Evolutionary conservation across 2,113 vertebrate genomes (phyloP).

Genomic region (Hippocampus abdominalis): DNA sequence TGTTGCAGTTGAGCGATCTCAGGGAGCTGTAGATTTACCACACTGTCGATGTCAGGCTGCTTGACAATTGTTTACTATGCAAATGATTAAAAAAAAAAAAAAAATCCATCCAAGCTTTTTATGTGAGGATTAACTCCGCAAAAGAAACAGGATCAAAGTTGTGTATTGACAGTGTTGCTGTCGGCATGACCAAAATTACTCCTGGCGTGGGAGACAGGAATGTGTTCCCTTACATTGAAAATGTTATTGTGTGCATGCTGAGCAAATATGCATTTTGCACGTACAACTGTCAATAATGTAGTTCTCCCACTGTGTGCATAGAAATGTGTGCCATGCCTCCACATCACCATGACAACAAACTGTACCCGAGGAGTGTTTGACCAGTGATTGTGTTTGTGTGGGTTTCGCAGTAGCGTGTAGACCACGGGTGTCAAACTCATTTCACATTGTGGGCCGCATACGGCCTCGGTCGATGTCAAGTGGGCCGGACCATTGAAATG

Average conservation of each 20-base stretch:
- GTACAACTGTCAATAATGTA: slow-evolving; percentile 9
- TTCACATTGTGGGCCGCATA: too few relatives aligned
- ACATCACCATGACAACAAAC: slow-evolving; percentile 37
- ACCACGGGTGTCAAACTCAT: too few relatives aligned
- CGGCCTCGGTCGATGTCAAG: too few relatives aligned
- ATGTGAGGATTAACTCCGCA: slow-evolving; percentile 50
- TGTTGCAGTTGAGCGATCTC: slow-evolving; percentile 33
- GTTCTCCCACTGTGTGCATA: slow-evolving; percentile 1
- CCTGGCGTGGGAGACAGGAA: slow-evolving; percentile 25
- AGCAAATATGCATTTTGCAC: slow-evolving; percentile 1
- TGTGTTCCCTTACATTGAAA: slow-evolving; percentile 20
- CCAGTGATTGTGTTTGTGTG: slow-evolving; percentile 1
- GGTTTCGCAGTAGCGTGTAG: background rate
- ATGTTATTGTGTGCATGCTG: slow-evolving; percentile 21
- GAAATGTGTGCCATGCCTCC: slow-evolving; percentile 12
- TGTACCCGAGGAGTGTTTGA: slow-evolving; percentile 20
- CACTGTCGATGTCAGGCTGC: slow-evolving; percentile 29
- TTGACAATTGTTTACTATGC: slow-evolving; percentile 47
- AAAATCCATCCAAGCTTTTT: slow-evolving; percentile 39
- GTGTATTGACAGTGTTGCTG: slow-evolving; percentile 59
- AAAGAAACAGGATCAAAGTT: slow-evolving; percentile 41
- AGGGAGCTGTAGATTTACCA: slow-evolving; percentile 38
- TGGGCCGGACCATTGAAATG: too few relatives aligned
- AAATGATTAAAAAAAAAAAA: slow-evolving; percentile 54
- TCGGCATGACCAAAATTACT: slow-evolving; percentile 35